These are phyloP conservation scores for Arizona elegans DNA, from an alignment of 2,113 vertebrate genomes.

Conservation along the genomic window DNA sequence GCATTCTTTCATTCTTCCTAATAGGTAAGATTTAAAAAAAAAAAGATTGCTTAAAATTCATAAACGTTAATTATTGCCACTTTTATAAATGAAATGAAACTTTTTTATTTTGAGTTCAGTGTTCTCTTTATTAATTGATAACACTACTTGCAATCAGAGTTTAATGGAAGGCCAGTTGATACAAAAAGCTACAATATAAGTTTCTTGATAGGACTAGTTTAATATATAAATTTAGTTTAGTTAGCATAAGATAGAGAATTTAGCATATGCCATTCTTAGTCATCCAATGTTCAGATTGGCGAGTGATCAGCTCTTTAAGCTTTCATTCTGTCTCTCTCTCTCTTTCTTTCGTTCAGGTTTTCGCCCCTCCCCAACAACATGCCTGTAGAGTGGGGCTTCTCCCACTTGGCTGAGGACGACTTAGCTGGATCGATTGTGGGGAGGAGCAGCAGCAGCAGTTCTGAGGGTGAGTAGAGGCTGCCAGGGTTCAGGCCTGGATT, in stretches of 20 bases:
- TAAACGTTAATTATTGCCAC: neutral
- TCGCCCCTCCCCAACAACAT: conserved; percentile 36
- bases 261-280: conserved; percentile 15
- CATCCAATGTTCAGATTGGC: neutral
- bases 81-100: neutral
- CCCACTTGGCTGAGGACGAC: conserved; percentile 54
- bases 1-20: neutral
- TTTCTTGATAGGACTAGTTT: neutral
- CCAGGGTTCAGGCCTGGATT: conserved; percentile 26
- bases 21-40: neutral
- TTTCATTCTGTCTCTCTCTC: conserved; percentile 29
- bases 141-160: neutral
- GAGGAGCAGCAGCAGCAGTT: conserved; percentile 50
- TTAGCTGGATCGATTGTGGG: conserved; percentile 34
- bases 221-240: neutral
- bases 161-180: neutral
- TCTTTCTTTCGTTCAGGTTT: conserved; percentile 56
- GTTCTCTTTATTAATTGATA: neutral
- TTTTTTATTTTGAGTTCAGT: neutral
- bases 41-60: neutral
- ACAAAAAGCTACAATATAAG: neutral
- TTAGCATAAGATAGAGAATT: neutral
- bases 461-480: conserved; percentile 62
- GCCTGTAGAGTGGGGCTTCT: conserved; percentile 57
- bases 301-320: conserved; percentile 18